Percentiles rank a stretch among this genome's conserved stretches.
phyloP scores from a whole-genome alignment of 2,797 vertebrate species.

The Graptemys geographica region DNA sequence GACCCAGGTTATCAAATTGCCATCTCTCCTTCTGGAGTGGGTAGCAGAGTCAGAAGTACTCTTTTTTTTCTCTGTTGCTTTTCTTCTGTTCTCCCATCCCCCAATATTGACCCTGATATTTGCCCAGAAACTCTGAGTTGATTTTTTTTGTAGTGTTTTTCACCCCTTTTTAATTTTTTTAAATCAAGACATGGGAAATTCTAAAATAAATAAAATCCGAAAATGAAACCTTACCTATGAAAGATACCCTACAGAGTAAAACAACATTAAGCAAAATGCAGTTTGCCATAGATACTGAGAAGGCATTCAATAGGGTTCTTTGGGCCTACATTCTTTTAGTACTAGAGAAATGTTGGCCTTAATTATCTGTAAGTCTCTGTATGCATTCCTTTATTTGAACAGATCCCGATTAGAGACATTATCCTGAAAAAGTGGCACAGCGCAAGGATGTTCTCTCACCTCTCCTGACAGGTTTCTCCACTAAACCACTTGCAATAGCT shows the following conservation, averaged over 20 bases:
- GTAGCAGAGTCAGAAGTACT: neutral
- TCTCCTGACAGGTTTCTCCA: neutral
- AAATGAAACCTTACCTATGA: neutral
- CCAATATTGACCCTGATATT: neutral
- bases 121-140: neutral
- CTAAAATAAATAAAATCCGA: neutral
- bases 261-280: neutral
- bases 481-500: neutral
- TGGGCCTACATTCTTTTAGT: neutral
- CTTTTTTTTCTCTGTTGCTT: neutral
- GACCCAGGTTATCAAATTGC: neutral
- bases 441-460: slow-evolving; percentile 11
- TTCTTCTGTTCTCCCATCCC: neutral
- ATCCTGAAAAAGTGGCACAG: neutral
- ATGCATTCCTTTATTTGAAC: neutral
- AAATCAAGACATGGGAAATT: neutral
- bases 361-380: fast-evolving
- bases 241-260: neutral
- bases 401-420: neutral
- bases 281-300: neutral
- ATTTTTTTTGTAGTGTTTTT: neutral
- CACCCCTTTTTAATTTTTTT: too few species aligned
- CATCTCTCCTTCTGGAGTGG: neutral
- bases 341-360: neutral
- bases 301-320: neutral